Conservation (phyloP, 2,888 invertebrate species). For the Phania funesta region DNA sequence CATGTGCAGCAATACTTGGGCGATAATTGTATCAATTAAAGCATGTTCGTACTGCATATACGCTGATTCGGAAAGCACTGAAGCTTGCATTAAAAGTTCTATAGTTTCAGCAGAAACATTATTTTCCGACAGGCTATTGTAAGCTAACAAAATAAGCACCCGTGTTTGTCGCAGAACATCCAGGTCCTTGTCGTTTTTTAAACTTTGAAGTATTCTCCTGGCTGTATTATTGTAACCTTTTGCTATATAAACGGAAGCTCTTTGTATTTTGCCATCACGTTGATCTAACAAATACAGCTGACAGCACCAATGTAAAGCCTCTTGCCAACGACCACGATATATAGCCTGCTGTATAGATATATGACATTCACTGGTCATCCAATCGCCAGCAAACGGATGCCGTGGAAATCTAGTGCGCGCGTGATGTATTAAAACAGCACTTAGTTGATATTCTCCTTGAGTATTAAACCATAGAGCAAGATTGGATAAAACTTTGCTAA, state of each 20-base stretch:
- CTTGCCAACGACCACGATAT: constrained; percentile 83
- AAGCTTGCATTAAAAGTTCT: constrained; percentile 85
- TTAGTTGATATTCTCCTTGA: constrained; percentile 82
- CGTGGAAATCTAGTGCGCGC: constrained; percentile 85
- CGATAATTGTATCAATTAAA: constrained; percentile 88
- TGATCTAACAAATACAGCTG: constrained; percentile 85
- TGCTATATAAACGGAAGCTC: constrained; percentile 79
- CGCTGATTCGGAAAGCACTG: constrained; percentile 87
- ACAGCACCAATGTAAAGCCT: constrained; percentile 85
- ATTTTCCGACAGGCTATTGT: constrained; percentile 82
- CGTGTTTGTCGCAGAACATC: constrained; percentile 82
- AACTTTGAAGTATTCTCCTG: constrained; percentile 74
- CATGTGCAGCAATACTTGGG: constrained; percentile 87
- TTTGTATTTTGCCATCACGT: constrained; percentile 84
- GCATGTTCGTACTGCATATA: constrained; percentile 89
- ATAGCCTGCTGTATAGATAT: constrained; percentile 81
- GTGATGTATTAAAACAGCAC: constrained; percentile 83
- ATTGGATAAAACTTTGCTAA: constrained; percentile 86
- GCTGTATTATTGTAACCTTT: constrained; percentile 79
- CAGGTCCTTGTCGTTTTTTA: constrained; percentile 78
- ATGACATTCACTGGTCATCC: constrained; percentile 86
- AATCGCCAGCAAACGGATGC: constrained; percentile 83
- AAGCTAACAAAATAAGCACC: constrained; percentile 86
- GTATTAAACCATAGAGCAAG: constrained; percentile 82
- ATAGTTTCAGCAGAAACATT: constrained; percentile 82